Percentiles rank a stretch among this genome's conserved stretches.
Evolutionary conservation across 2,113 vertebrate species (phyloP).

Genomic region (Ophthalmolycus amberensis): DNA sequence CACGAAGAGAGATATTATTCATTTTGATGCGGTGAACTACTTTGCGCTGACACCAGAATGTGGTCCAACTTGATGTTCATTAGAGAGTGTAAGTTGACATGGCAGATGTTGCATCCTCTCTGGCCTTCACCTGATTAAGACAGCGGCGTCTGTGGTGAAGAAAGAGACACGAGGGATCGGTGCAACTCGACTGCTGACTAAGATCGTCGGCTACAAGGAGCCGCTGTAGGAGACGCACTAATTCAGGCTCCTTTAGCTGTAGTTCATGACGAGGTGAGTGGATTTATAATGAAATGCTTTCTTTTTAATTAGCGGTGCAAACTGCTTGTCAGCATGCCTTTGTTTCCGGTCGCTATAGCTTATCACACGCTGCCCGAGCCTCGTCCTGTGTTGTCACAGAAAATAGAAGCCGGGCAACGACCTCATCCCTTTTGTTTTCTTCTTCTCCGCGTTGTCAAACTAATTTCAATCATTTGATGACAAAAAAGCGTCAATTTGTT

Average conservation of each 20-base stretch:
- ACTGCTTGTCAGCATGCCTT: conserved; percentile 56
- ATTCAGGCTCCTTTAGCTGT: conserved; percentile 60
- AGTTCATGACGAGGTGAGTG: conserved; percentile 57
- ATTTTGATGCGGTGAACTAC: conserved; percentile 56
- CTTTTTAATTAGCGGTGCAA: conserved; percentile 67
- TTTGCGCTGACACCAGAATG: conserved; percentile 37
- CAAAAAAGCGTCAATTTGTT: conserved; percentile 57
- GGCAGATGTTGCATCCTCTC: conserved; percentile 62
- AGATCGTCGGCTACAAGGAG: conserved; percentile 53
- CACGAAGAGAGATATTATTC: conserved; percentile 34
- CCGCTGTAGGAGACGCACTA: conserved; percentile 60
- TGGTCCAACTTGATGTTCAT: conserved; percentile 56
- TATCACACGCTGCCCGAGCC: conserved; percentile 24
- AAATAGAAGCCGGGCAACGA: conserved; percentile 22
- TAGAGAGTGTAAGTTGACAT: conserved; percentile 49
- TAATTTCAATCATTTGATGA: conserved; percentile 48
- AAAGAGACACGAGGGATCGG: conserved; percentile 52
- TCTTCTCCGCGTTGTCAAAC: conserved; percentile 18
- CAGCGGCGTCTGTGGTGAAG: conserved; percentile 52
- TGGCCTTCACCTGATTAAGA: conserved; percentile 62
- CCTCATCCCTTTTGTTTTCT: not conserved
- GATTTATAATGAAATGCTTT: conserved; percentile 66
- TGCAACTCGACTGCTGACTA: conserved; percentile 67
- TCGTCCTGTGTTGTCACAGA: conserved; percentile 41
- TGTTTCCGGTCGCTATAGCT: conserved; percentile 51